phyloP scores from a whole-genome alignment of 1,140 invertebrate genomes.

The Procambarus virginalis region DNA sequence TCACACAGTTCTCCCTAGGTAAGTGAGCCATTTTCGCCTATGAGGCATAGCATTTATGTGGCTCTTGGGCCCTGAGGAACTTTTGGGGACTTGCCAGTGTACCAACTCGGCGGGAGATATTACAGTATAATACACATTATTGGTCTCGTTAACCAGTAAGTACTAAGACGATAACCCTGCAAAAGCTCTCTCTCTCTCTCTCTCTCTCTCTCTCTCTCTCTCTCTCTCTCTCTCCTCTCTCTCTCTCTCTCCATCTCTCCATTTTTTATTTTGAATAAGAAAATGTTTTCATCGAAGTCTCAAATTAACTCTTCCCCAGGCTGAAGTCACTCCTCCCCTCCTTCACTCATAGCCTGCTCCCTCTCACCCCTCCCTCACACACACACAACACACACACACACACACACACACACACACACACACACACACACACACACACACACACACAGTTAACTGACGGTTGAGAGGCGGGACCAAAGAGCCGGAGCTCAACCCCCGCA shows the following conservation, averaged over 20 bases:
- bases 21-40: not conserved
- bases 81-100: no score
- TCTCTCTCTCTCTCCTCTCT: constrained; percentile 9
- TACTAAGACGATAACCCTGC: not conserved
- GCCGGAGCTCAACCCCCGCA: no score
- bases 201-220: not conserved
- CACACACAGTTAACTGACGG: no score
- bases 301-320: no score
- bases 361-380: not conserved
- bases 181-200: not conserved
- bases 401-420: no score
- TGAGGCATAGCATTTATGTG: not conserved
- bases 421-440: no score
- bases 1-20: not conserved
- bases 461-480: no score
- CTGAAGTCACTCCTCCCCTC: not conserved
- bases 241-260: not conserved
- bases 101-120: not conserved
- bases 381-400: no score
- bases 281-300: no score
- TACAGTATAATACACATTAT: not conserved
- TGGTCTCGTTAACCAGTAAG: not conserved
- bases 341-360: not conserved
- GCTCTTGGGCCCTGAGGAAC: no score
- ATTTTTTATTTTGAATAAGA: no score